These are phyloP conservation scores for Trissolcus brochymenae DNA, from an alignment of 2,888 invertebrate genomes.

Conservation along the genomic window DNA sequence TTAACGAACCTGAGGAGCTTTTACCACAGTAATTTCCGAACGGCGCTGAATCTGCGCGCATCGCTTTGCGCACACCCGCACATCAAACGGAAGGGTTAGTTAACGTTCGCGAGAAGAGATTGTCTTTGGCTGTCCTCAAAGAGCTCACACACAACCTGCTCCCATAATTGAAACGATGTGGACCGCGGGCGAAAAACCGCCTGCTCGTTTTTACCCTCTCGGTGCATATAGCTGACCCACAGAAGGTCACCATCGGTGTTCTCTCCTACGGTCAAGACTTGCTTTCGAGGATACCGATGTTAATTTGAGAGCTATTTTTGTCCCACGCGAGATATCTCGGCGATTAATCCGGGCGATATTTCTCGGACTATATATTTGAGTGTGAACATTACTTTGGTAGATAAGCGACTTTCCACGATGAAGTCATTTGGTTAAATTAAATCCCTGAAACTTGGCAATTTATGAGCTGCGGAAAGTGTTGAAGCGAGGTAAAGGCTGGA, in stretches of 20 bases:
- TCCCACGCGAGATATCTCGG: no score
- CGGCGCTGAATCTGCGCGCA: conserved; percentile 31
- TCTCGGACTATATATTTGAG: no score
- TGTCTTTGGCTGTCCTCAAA: conserved; percentile 32
- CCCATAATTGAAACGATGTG: neutral
- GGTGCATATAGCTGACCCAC: no score
- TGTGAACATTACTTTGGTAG: no score
- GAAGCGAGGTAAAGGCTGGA: no score
- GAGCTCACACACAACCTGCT: neutral
- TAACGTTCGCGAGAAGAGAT: conserved; percentile 10
- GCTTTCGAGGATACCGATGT: neutral
- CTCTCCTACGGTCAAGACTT: neutral
- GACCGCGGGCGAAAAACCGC: neutral
- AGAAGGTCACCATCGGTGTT: no score
- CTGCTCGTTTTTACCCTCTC: neutral
- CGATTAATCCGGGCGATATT: no score
- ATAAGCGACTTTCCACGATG: no score
- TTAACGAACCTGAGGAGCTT: conserved; percentile 42
- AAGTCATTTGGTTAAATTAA: no score
- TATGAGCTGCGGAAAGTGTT: no score
- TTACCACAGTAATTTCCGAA: conserved; percentile 41
- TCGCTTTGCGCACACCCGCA: conserved; percentile 26
- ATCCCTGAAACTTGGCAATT: no score
- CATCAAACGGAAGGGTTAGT: conserved; percentile 40
- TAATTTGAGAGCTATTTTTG: neutral